Percentiles rank a stretch among this genome's conserved stretches.
phyloP scores from a whole-genome alignment of 2,888 invertebrate species.

The Acanthosoma haemorrhoidale region DNA sequence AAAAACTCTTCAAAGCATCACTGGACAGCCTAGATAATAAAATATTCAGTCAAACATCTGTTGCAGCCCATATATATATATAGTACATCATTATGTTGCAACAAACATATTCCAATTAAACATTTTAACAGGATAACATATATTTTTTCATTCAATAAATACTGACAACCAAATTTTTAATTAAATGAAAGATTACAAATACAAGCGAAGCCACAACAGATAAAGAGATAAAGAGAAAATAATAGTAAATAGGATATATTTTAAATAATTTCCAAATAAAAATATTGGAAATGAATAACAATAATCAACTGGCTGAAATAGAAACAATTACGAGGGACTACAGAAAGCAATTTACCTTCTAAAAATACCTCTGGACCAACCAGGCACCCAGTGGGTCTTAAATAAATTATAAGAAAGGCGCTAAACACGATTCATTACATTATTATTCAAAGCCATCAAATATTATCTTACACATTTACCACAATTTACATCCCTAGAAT shows the following conservation, averaged over 20 bases:
- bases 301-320: conserved; percentile 1
- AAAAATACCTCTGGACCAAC: not conserved
- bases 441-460: conserved; percentile 7
- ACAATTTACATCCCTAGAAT: conserved; percentile 15
- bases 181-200: too few species aligned
- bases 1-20: conserved; percentile 24
- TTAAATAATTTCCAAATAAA: not conserved
- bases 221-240: not conserved
- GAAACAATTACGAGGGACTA: not conserved
- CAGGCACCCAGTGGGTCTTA: conserved; percentile 14
- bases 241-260: not conserved
- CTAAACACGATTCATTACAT: not conserved
- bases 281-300: not conserved
- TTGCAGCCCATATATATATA: conserved; percentile 15
- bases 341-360: not conserved
- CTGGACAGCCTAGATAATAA: conserved; percentile 28
- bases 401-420: conserved; percentile 6
- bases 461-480: not conserved
- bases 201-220: conserved; percentile 11
- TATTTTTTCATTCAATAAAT: too few species aligned
- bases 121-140: too few species aligned
- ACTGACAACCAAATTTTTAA: too few species aligned
- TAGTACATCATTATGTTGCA: not conserved
- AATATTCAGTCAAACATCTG: conserved; percentile 33
- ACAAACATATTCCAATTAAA: too few species aligned